Evolutionary conservation across 2,888 invertebrate species (phyloP).

Genomic region (Scrobipalpa costella): DNA sequence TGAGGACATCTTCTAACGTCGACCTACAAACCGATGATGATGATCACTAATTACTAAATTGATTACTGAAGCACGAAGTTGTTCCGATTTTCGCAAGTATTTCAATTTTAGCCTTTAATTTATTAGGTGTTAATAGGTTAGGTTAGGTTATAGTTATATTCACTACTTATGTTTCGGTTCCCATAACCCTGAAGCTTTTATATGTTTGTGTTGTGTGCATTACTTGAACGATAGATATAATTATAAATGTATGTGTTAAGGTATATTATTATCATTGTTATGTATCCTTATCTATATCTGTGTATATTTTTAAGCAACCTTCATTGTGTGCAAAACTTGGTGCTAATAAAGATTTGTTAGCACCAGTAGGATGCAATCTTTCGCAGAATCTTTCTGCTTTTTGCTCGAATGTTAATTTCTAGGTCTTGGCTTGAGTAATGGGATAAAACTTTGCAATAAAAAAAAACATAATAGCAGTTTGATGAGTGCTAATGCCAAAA

Average conservation of each 20-base stretch:
- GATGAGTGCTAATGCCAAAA: too few species aligned
- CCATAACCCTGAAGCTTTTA: slow-evolving; percentile 27
- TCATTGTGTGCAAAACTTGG: slow-evolving; percentile 50
- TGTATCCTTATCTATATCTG: slow-evolving; percentile 30
- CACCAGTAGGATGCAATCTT: slow-evolving; percentile 22
- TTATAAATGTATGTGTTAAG: slow-evolving; percentile 7
- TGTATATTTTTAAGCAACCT: slow-evolving; percentile 34
- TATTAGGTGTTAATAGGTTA: slow-evolving; percentile 10
- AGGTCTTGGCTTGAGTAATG: neutral
- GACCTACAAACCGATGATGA: neutral
- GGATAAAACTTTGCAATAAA: neutral
- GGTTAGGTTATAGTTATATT: too few species aligned
- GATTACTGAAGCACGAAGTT: slow-evolving; percentile 1
- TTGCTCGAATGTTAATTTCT: neutral
- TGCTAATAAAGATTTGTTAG: slow-evolving; percentile 46
- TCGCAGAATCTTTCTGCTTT: slow-evolving; percentile 36
- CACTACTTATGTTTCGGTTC: slow-evolving; percentile 13
- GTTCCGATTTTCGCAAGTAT: neutral
- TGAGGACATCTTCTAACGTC: neutral
- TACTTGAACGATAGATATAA: slow-evolving; percentile 7
- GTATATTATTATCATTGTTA: slow-evolving; percentile 21
- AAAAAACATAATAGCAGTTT: too few species aligned
- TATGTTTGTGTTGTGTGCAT: neutral
- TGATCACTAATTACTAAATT: slow-evolving; percentile 9
- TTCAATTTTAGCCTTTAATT: neutral